Evolutionary conservation across 2,888 invertebrate genomes (phyloP).

Genomic region (Hirudinaria manillensis): DNA sequence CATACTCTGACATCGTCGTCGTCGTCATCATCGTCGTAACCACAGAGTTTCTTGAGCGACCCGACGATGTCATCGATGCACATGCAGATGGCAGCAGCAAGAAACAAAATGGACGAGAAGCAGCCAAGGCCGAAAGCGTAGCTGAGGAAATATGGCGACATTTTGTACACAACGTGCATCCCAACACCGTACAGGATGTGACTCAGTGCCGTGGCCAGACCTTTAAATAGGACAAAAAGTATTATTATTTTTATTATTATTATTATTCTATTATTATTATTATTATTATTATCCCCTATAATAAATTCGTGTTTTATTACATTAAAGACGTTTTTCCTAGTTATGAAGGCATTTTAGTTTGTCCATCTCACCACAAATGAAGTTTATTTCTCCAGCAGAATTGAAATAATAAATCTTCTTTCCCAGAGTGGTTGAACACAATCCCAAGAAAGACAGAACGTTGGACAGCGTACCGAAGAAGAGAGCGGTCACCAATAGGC

Average conservation of each 20-base stretch:
- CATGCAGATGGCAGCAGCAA: constrained; percentile 38
- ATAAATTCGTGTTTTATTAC: background rate
- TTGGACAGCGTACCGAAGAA: constrained; percentile 50
- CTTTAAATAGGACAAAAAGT: constrained; percentile 40
- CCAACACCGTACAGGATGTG: constrained; percentile 51
- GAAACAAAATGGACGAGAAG: constrained; percentile 50
- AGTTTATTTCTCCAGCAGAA: constrained; percentile 53
- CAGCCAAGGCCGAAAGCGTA: constrained; percentile 52
- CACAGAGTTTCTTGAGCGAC: constrained; percentile 33
- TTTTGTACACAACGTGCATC: constrained; percentile 44
- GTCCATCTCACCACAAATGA: constrained; percentile 48
- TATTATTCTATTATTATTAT: background rate
- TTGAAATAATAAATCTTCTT: constrained; percentile 54
- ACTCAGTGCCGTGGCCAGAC: constrained; percentile 48
- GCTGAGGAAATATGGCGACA: constrained; percentile 46
- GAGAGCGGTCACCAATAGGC: constrained; percentile 50
- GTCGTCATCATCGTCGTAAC: constrained; percentile 28
- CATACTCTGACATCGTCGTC: constrained; percentile 33
- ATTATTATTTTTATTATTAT: constrained; percentile 4
- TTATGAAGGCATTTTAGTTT: too few species aligned
- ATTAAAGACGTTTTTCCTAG: too few species aligned
- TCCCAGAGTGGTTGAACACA: constrained; percentile 49
- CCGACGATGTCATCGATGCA: constrained; percentile 38
- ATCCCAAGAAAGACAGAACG: constrained; percentile 49
- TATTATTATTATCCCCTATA: background rate